Percentiles rank a stretch among this genome's conserved stretches.
Conservation (phyloP, 1,140 invertebrate genomes). For the Drosophila melanica region DNA sequence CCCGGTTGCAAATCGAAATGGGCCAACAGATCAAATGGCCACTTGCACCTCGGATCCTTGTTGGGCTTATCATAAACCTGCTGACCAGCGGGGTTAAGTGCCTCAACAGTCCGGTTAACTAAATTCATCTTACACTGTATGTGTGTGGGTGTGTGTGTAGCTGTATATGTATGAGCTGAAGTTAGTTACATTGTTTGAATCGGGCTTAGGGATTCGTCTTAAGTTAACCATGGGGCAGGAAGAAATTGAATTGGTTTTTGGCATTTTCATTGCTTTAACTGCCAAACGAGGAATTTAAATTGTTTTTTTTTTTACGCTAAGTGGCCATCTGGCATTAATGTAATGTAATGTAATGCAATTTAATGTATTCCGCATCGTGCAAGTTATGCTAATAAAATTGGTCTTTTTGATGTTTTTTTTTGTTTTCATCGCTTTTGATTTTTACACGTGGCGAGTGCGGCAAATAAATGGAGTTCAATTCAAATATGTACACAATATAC, state of each 20-base stretch:
- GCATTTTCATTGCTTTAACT: slow-evolving; percentile 45
- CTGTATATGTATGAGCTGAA: too few relatives aligned
- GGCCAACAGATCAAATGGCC: slow-evolving; percentile 63
- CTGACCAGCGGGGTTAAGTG: slow-evolving; percentile 45
- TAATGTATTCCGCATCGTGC: slow-evolving; percentile 30
- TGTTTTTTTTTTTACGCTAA: slow-evolving; percentile 59
- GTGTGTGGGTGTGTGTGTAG: slow-evolving; percentile 27
- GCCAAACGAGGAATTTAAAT: slow-evolving; percentile 49
- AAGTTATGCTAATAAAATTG: slow-evolving; percentile 69
- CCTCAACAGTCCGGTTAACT: slow-evolving; percentile 19
- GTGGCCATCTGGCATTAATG: slow-evolving; percentile 63
- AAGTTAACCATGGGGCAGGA: not conserved
- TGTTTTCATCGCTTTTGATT: slow-evolving; percentile 14
- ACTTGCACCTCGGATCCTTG: slow-evolving; percentile 32
- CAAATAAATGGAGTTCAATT: slow-evolving; percentile 39
- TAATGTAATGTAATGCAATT: slow-evolving; percentile 40
- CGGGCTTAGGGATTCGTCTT: slow-evolving; percentile 16
- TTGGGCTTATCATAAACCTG: slow-evolving; percentile 50
- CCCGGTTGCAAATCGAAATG: slow-evolving; percentile 37
- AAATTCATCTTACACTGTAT: slow-evolving; percentile 29
- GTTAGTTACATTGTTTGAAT: slow-evolving; percentile 27
- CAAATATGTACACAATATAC: slow-evolving; percentile 17
- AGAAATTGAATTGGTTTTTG: slow-evolving; percentile 47
- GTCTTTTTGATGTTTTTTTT: slow-evolving; percentile 7
- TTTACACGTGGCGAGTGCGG: slow-evolving; percentile 42